A percentile compares a stretch with the other conserved stretches of the same genome.
Evolutionary conservation across 2,797 vertebrate genomes (phyloP).

Genomic region (Psittacula derbiana): DNA sequence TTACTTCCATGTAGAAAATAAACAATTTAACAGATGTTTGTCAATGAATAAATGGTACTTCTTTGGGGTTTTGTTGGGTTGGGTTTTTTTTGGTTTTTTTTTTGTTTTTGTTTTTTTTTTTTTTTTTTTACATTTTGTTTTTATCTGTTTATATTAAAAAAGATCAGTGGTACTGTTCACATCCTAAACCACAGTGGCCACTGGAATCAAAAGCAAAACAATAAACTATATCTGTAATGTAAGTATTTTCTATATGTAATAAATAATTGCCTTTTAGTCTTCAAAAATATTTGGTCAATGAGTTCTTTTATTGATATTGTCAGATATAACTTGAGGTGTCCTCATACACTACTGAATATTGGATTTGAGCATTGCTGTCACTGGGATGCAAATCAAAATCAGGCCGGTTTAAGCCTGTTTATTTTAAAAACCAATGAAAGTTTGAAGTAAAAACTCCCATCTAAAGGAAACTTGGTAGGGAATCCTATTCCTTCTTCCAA

Average conservation of each 20-base stretch:
- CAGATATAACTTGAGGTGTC: not conserved
- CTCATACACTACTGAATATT: not conserved
- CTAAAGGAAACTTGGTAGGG: not conserved
- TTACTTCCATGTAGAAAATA: not conserved
- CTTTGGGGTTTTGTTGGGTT: not conserved
- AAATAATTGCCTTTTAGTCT: constrained; percentile 7
- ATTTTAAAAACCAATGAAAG: not conserved
- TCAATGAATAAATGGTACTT: not conserved
- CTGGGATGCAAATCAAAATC: not conserved
- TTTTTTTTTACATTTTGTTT: not conserved
- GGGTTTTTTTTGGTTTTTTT: too few species aligned
- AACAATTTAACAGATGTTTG: not conserved
- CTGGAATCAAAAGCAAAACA: not conserved
- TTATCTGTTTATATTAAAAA: not conserved
- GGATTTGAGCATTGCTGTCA: not conserved
- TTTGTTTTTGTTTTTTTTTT: too few species aligned
- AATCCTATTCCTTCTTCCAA: not conserved
- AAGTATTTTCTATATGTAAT: constrained; percentile 1
- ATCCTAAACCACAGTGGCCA: not conserved
- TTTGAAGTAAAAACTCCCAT: not conserved
- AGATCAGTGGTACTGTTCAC: not conserved
- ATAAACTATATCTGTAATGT: not conserved
- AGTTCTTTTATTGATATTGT: not conserved
- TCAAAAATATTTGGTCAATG: not conserved
- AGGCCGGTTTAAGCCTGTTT: not conserved